phyloP scores from a whole-genome alignment of 2,888 invertebrate genomes.

The Chrysolina americana region DNA sequence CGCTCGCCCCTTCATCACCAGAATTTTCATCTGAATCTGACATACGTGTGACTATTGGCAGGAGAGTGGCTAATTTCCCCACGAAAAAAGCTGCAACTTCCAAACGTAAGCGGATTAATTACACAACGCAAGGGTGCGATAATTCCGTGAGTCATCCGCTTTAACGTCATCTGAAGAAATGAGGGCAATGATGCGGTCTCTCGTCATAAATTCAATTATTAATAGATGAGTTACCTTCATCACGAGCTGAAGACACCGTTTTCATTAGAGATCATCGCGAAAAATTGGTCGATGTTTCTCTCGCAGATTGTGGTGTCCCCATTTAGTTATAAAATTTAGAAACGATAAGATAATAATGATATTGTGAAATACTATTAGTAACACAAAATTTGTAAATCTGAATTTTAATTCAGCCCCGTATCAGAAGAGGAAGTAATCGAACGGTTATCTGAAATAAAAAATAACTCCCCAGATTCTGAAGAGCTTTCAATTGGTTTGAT shows the following conservation, averaged over 20 bases:
- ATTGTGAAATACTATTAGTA: no score
- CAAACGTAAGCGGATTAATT: constrained; percentile 64
- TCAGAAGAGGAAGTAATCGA: no score
- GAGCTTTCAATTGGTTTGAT: no score
- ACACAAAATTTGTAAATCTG: no score
- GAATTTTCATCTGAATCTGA: constrained; percentile 8
- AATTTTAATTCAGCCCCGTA: no score
- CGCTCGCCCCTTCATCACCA: not conserved
- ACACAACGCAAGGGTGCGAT: constrained; percentile 63
- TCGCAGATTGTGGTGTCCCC: no score
- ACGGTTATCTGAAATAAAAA: no score
- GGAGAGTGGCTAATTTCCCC: constrained; percentile 19
- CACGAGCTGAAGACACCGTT: not conserved
- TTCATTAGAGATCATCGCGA: no score
- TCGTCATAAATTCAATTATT: constrained; percentile 64
- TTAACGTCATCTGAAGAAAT: constrained; percentile 64
- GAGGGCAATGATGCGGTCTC: constrained; percentile 63
- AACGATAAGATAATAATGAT: no score
- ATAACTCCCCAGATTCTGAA: no score
- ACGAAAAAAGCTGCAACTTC: constrained; percentile 57
- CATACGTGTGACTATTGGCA: constrained; percentile 18
- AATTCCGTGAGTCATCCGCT: constrained; percentile 63
- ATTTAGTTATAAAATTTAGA: no score
- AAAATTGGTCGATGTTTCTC: no score
- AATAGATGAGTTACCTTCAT: constrained; percentile 63